phyloP scores from a whole-genome alignment of 1,140 invertebrate species.

The Aphis craccivora region DNA sequence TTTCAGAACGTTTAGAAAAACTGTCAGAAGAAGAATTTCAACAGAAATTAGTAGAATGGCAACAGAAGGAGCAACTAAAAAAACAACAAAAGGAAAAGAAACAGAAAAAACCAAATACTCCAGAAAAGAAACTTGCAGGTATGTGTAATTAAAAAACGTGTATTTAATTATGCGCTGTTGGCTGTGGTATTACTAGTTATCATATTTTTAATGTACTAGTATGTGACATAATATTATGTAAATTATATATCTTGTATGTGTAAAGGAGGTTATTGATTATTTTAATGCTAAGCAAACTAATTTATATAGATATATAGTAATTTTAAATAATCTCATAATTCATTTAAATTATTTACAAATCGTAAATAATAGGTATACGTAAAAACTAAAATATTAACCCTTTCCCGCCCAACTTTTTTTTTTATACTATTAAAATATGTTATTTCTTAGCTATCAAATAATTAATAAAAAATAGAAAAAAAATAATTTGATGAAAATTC shows the following conservation, averaged over 20 bases:
- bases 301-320: too few relatives aligned
- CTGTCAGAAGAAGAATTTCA: slow-evolving; percentile 21
- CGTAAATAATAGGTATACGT: background rate
- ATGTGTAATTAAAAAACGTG: background rate
- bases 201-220: background rate
- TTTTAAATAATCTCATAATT: too few relatives aligned
- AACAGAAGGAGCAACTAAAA: background rate
- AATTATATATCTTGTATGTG: background rate
- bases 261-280: too few relatives aligned
- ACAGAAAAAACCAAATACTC: background rate
- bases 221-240: background rate
- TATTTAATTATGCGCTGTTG: background rate
- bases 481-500: too few relatives aligned
- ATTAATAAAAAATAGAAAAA: too few relatives aligned
- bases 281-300: too few relatives aligned
- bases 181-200: background rate
- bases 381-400: background rate
- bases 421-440: too few relatives aligned
- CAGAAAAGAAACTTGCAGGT: background rate
- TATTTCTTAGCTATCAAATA: too few relatives aligned
- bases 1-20: slow-evolving; percentile 43
- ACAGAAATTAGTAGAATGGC: slow-evolving; percentile 31
- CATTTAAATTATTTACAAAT: too few relatives aligned
- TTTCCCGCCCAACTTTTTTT: too few relatives aligned
- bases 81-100: slow-evolving; percentile 13